These are phyloP conservation scores for Meiosimyza decipiens DNA, from an alignment of 2,888 invertebrate genomes.

Conservation along the genomic window DNA sequence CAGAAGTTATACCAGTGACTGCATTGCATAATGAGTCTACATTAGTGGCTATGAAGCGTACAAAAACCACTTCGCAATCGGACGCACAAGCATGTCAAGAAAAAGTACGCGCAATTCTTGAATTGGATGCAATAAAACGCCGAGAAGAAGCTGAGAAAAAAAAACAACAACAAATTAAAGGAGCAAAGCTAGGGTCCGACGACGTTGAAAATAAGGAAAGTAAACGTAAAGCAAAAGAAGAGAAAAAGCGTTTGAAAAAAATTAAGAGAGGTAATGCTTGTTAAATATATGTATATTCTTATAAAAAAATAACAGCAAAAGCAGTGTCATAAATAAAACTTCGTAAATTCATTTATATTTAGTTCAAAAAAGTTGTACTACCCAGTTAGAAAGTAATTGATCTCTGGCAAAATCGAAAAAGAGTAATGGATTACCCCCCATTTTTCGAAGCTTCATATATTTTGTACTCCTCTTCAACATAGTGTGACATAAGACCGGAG, in stretches of 20 bases:
- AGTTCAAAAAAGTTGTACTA: too few relatives aligned
- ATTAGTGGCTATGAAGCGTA: conserved; percentile 29
- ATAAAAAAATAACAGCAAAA: background rate
- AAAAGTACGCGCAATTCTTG: conserved; percentile 52
- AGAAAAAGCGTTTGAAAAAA: conserved; percentile 45
- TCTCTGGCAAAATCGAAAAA: too few relatives aligned
- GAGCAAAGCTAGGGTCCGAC: conserved; percentile 35
- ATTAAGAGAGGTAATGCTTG: conserved; percentile 43
- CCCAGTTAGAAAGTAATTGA: too few relatives aligned
- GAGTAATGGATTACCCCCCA: too few relatives aligned
- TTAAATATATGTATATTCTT: background rate
- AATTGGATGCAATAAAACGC: conserved; percentile 53
- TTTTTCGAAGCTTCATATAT: too few relatives aligned
- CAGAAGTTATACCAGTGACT: conserved; percentile 11
- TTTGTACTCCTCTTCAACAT: too few relatives aligned
- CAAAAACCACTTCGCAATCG: conserved; percentile 50
- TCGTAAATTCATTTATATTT: too few relatives aligned
- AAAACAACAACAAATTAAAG: conserved; percentile 41
- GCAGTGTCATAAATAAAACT: too few relatives aligned
- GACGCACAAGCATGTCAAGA: conserved; percentile 53
- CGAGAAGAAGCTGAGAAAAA: conserved; percentile 51
- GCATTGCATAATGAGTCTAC: conserved; percentile 26
- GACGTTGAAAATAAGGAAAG: conserved; percentile 41
- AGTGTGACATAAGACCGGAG: too few relatives aligned
- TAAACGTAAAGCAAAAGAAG: conserved; percentile 47